phyloP scores from a whole-genome alignment of 2,113 vertebrate genomes.

The Glaucidium brasilianum region DNA sequence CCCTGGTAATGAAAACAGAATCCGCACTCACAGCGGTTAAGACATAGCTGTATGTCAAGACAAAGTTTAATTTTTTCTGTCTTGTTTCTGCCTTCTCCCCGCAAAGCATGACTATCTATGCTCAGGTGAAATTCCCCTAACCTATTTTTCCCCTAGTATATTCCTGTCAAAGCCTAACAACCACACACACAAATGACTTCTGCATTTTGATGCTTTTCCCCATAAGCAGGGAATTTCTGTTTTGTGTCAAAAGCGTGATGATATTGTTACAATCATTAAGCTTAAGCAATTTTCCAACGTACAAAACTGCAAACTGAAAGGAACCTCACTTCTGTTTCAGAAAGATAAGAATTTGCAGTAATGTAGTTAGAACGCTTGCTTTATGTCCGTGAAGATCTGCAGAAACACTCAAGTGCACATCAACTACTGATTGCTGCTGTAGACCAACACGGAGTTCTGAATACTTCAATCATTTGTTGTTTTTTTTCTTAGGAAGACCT shows the following conservation, averaged over 20 bases:
- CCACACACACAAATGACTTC: fast-evolving
- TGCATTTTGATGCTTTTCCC: neutral
- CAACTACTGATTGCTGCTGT: neutral
- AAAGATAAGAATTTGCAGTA: neutral
- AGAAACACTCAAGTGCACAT: neutral
- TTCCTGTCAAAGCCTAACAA: neutral
- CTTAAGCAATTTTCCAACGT: neutral
- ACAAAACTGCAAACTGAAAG: neutral
- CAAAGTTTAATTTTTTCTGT: fast-evolving
- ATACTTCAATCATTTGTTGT: neutral
- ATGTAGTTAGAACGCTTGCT: neutral
- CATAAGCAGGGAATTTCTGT: neutral
- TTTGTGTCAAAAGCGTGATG: neutral
- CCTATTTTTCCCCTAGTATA: neutral
- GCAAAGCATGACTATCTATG: fast-evolving
- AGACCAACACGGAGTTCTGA: neutral
- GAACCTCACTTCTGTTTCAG: neutral
- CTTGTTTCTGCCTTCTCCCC: neutral
- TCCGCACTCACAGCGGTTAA: fast-evolving
- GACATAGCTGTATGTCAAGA: neutral
- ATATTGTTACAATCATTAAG: neutral
- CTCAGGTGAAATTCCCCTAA: neutral
- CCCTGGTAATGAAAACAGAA: neutral
- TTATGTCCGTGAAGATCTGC: neutral
- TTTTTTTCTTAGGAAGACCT: neutral